Evolutionary conservation across 1,140 invertebrate genomes (phyloP).

Genomic region (Psix sp.): DNA sequence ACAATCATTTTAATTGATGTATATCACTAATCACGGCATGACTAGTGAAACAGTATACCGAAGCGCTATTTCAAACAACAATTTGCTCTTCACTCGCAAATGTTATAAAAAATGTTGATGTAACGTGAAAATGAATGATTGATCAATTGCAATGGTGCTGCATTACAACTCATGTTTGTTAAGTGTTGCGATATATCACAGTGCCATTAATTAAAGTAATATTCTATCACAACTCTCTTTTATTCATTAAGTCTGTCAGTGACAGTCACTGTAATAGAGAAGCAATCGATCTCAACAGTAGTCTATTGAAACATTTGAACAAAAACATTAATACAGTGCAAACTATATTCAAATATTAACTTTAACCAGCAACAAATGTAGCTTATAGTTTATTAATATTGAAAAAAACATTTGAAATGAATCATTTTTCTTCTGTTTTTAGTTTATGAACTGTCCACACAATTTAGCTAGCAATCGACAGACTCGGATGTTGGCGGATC

Average conservation of each 20-base stretch:
- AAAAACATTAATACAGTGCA: constrained; percentile 35
- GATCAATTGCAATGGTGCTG: constrained; percentile 7
- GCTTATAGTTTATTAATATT: too few relatives aligned
- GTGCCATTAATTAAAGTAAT: constrained; percentile 44
- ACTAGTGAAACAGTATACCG: background rate
- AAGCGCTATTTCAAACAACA: background rate
- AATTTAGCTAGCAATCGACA: constrained; percentile 98
- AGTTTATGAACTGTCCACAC: constrained; percentile 92
- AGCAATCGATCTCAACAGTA: constrained; percentile 32
- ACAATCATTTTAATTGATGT: constrained; percentile 16
- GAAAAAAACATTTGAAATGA: background rate
- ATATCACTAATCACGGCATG: constrained; percentile 8
- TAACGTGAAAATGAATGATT: constrained; percentile 8
- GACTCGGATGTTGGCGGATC: constrained; percentile 97
- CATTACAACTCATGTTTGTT: too few relatives aligned
- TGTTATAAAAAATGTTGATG: constrained; percentile 3
- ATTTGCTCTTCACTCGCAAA: background rate
- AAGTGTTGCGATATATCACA: constrained; percentile 35
- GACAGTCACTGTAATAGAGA: constrained; percentile 19
- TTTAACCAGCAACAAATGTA: constrained; percentile 8
- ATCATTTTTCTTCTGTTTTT: constrained; percentile 53
- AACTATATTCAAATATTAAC: constrained; percentile 21
- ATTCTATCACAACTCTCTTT: constrained; percentile 29
- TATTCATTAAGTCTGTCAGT: constrained; percentile 38
- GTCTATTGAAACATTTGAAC: constrained; percentile 43